Base-by-base conservation (phyloP, 1,140 invertebrate species). In the Stegodyphus mimosarum region DNA sequence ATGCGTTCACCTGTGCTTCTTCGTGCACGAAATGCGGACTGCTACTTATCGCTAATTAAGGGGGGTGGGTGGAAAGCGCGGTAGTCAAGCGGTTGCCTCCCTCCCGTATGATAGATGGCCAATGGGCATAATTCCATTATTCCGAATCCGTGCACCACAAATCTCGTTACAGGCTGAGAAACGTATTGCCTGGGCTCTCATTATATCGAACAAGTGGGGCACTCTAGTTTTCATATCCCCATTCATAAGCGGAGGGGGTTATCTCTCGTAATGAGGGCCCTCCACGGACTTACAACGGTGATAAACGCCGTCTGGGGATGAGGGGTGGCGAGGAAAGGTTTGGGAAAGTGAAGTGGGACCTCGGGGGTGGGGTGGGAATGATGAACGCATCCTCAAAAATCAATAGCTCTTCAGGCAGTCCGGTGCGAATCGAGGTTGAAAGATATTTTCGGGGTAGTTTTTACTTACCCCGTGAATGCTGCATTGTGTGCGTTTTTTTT, bases 101-200 rank as follows among this genome's bases (percentile, higher is more conserved):
- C 80, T 66, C 48, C 33, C 71, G 80, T 73, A 83, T 83, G 80
- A 83, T 83, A 83, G 80, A 83, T 83, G 80, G 80, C 80, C 80
- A 83, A 83, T 83, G 80, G 80, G 80, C 80, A 83, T 83, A 83
- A 83, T 83, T 83, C 80, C 80, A 83, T 83, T 83, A 83, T 83
- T 83, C 80, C 80, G 71, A 83, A 83, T 83, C 80, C 71, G 80
- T 83, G 80, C 71, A 83, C 80, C 60, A 74, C 80, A 83, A 83
- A 83, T 83, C 80, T 83, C 80, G 80, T 83, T 83, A 83, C 77
- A 53, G 52, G 67, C 51, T 50, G 69, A 60, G 53, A 73, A 73
- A 74, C 71, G 71, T 83, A 73, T 83, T 73, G 70, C 80, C 15
- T 53, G 60, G 13, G 55, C 63, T 55, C 71, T 72, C 55, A 83